Evolutionary conservation across 2,113 vertebrate genomes (phyloP).

Genomic region (Myrmophylax atrothorax): DNA sequence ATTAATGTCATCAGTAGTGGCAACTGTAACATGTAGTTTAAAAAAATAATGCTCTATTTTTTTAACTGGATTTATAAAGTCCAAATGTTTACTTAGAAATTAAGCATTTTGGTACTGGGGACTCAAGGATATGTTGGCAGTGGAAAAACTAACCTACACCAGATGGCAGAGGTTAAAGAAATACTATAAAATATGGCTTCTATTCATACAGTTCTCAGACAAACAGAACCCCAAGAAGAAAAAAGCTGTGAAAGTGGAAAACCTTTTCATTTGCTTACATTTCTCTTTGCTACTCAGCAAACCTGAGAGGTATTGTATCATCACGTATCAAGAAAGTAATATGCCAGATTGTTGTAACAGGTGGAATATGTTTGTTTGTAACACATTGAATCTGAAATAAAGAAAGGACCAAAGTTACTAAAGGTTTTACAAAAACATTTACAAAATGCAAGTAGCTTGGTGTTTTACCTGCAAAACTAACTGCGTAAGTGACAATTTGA

Average conservation of each 20-base stretch:
- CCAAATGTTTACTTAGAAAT: conserved; percentile 68
- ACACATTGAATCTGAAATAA: conserved; percentile 71
- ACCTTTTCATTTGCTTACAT: conserved; percentile 77
- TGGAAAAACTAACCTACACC: conserved; percentile 76
- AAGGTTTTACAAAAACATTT: conserved; percentile 63
- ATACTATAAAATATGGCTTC: conserved; percentile 77
- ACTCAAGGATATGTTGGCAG: conserved; percentile 69
- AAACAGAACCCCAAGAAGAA: conserved; percentile 70
- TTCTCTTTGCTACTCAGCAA: conserved; percentile 75
- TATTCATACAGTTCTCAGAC: conserved; percentile 74
- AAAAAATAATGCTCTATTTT: conserved; percentile 40
- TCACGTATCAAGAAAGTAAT: conserved; percentile 77
- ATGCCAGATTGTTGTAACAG: conserved; percentile 77
- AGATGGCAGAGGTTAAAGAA: conserved; percentile 78
- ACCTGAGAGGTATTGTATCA: conserved; percentile 78
- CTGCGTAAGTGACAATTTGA: neutral
- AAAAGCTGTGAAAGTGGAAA: conserved; percentile 77
- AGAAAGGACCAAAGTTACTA: conserved; percentile 68
- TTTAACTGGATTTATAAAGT: conserved; percentile 60
- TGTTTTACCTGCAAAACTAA: conserved; percentile 31
- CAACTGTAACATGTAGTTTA: conserved; percentile 32
- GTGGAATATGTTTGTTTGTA: conserved; percentile 76
- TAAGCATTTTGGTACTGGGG: conserved; percentile 63
- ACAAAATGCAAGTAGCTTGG: conserved; percentile 38
- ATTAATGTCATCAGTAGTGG: conserved; percentile 24